phyloP scores from a whole-genome alignment of 2,888 invertebrate species.

The Thyatira batis region DNA sequence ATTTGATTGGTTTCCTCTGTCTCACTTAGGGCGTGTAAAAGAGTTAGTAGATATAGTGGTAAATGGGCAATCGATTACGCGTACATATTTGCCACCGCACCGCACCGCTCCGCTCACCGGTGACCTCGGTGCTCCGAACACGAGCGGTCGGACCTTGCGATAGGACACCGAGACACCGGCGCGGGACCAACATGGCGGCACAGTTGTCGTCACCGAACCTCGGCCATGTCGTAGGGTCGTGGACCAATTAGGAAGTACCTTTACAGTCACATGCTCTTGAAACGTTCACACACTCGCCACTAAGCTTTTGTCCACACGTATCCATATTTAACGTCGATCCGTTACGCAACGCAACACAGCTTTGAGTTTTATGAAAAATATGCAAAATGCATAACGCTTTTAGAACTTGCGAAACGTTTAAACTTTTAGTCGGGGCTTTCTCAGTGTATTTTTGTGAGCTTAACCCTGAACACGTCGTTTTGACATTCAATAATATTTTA shows the following conservation, averaged over 20 bases:
- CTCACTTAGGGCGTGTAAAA: constrained; percentile 20
- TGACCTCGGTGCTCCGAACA: constrained; percentile 61
- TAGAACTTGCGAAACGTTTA: constrained; percentile 38
- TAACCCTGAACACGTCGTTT: constrained; percentile 43
- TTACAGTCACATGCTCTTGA: constrained; percentile 35
- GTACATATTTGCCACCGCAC: constrained; percentile 56
- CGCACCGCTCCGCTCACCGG: constrained; percentile 68
- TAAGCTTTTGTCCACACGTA: not conserved
- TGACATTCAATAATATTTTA: constrained; percentile 6
- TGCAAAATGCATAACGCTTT: not conserved
- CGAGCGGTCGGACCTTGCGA: constrained; percentile 65
- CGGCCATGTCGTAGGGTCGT: constrained; percentile 21
- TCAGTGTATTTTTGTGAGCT: constrained; percentile 41
- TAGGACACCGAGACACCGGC: constrained; percentile 40
- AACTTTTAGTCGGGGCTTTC: constrained; percentile 42
- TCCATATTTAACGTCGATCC: no score
- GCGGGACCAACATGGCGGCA: constrained; percentile 35
- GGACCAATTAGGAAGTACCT: constrained; percentile 35
- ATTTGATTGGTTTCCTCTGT: constrained; percentile 17
- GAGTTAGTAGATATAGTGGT: constrained; percentile 10
- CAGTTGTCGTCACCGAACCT: constrained; percentile 39
- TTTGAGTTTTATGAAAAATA: not conserved
- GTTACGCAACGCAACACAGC: no score
- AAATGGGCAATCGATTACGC: constrained; percentile 23
- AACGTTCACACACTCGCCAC: constrained; percentile 8